Conservation (phyloP, 2,113 vertebrate species). For the cat (Felis catus) region DNA sequence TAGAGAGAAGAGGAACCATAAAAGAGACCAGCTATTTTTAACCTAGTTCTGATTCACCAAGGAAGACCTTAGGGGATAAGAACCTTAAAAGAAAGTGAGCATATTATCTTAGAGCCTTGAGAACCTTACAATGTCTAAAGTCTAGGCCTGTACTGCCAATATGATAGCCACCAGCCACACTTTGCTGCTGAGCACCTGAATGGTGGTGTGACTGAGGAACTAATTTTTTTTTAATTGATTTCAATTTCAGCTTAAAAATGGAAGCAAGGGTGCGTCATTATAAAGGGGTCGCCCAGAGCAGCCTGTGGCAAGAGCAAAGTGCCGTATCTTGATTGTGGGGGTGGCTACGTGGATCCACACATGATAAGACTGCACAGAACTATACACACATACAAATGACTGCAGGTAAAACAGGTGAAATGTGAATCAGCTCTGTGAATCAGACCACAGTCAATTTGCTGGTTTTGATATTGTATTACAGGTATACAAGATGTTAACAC, state of each 20-base stretch:
- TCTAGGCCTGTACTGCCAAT: not conserved
- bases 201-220: not conserved
- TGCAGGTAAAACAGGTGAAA: not conserved
- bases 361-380: not conserved
- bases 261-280: not conserved
- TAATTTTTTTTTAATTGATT: not conserved
- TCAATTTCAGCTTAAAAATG: not conserved
- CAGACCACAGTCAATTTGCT: not conserved
- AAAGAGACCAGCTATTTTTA: not conserved
- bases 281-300: not conserved
- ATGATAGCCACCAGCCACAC: not conserved
- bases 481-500: not conserved
- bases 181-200: not conserved
- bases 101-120: not conserved
- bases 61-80: not conserved
- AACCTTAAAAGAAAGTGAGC: not conserved
- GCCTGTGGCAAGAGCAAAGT: not conserved
- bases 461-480: not conserved
- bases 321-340: not conserved
- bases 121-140: not conserved
- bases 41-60: not conserved
- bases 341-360: not conserved
- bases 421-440: not conserved
- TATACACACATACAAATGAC: not conserved
- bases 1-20: not conserved